Evolutionary conservation across 35 echinoderm and acorn worm genomes (phyloP), one percentile per base, ranked within the genome.

Genomic region (Heliocidaris tuberculata): DNA sequence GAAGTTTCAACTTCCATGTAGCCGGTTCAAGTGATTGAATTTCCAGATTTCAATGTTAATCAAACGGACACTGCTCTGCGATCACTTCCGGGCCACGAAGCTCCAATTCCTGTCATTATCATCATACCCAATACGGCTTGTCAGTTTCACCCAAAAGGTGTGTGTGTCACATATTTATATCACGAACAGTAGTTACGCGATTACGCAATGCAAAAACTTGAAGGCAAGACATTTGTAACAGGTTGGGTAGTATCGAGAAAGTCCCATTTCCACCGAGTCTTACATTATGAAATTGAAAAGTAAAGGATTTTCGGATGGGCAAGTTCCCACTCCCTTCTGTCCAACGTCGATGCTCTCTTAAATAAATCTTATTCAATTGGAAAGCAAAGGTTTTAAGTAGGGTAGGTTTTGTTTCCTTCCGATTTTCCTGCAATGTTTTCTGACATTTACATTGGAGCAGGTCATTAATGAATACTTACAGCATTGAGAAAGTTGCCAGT

Each of bases 401-500:
- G n/a, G n/a, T n/a, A n/a, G n/a, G n/a, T n/a, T n/a, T n/a, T n/a
- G n/a, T n/a, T n/a, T n/a, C n/a, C n/a, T n/a, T n/a, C n/a, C n/a
- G n/a, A n/a, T n/a, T n/a, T n/a, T n/a, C n/a, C n/a, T n/a, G n/a
- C n/a, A n/a, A n/a, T n/a, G n/a, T n/a, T n/a, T n/a, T n/a, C n/a
- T n/a, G n/a, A n/a, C n/a, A n/a, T n/a, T n/a, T n/a, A n/a, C n/a
- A n/a, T n/a, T n/a, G n/a, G n/a, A n/a, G n/a, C n/a, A n/a, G n/a
- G n/a, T n/a, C n/a, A n/a, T n/a, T n/a, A 24, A 78, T 78, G 65
- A 7, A 78, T 19, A 98, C 97, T 98, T 96, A 97, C 98, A 47
- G 98, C 91, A 94, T 99, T 99, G 7, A 99, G 95, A 27, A 97
- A 99, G 71, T 99, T 99, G 85, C 98, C 98, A 17, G 98, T 96